Evolutionary conservation across 1,140 invertebrate species (phyloP).

Genomic region (Acromyrmex echinatior): DNA sequence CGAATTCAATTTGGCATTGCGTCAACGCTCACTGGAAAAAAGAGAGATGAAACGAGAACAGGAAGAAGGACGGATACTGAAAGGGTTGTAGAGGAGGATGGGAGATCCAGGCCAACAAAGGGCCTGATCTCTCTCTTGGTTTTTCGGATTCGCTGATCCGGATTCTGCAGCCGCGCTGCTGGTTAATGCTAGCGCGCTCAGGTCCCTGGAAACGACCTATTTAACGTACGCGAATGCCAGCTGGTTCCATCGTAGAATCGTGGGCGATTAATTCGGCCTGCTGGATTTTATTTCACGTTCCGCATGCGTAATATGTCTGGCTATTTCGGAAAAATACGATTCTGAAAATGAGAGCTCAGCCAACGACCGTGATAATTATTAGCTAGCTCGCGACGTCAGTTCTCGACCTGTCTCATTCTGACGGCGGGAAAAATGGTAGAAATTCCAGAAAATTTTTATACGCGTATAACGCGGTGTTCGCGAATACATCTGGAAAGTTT

Average conservation of each 20-base stretch:
- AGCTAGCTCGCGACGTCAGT: neutral
- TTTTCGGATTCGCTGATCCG: constrained; percentile 40
- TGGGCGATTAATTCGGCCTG: constrained; percentile 46
- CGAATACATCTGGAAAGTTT: constrained; percentile 18
- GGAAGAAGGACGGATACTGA: constrained; percentile 33
- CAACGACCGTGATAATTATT: constrained; percentile 51
- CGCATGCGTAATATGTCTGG: constrained; percentile 31
- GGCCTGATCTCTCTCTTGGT: constrained; percentile 11
- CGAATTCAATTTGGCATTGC: constrained; percentile 66
- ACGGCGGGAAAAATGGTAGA: neutral
- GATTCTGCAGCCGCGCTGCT: constrained; percentile 20
- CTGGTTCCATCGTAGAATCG: constrained; percentile 55
- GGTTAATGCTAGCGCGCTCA: constrained; percentile 22
- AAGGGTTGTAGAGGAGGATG: constrained; percentile 22
- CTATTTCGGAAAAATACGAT: constrained; percentile 24
- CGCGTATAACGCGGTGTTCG: neutral
- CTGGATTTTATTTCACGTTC: constrained; percentile 51
- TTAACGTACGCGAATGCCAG: constrained; percentile 58
- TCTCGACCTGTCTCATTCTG: constrained; percentile 9
- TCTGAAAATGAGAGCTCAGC: constrained; percentile 28
- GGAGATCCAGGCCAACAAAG: constrained; percentile 13
- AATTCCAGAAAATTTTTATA: constrained; percentile 13
- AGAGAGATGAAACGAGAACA: constrained; percentile 10
- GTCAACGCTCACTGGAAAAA: constrained; percentile 45
- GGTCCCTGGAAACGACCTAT: constrained; percentile 54